Evolutionary conservation across 1,140 invertebrate species (phyloP).

Genomic region (Steinernema khuongi): DNA sequence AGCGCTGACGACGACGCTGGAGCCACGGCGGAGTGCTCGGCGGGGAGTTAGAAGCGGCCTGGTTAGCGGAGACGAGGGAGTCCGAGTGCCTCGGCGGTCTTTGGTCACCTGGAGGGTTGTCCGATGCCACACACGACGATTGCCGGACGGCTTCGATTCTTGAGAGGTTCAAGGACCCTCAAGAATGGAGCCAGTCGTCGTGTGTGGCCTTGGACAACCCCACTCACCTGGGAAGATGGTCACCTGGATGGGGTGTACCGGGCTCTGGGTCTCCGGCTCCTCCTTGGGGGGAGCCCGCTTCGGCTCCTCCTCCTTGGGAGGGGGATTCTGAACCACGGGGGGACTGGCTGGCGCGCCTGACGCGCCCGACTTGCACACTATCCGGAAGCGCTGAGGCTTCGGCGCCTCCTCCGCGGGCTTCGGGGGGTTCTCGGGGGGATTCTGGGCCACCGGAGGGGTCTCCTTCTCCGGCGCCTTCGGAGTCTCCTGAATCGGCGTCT

Average conservation of each 20-base stretch:
- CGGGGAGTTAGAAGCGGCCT: conserved; percentile 5
- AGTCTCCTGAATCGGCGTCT: too few species aligned
- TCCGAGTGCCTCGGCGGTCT: not conserved
- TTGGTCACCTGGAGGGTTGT: conserved; percentile 32
- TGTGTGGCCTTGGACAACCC: too few species aligned
- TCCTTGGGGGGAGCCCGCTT: not conserved
- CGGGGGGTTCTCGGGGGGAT: not conserved
- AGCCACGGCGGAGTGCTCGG: conserved; percentile 40
- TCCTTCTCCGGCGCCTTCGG: not conserved
- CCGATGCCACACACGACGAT: too few species aligned
- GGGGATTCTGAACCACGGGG: not conserved
- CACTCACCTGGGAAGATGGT: conserved; percentile 36
- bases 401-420: not conserved
- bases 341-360: not conserved
- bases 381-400: not conserved
- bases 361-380: not conserved
- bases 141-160: too few species aligned
- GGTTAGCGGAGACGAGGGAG: not conserved
- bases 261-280: not conserved
- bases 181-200: too few species aligned
- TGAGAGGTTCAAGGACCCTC: too few species aligned
- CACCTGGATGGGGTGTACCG: conserved; percentile 26
- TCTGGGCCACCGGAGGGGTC: not conserved
- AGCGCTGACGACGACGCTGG: conserved; percentile 36
- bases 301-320: conserved; percentile 4